Conservation (phyloP, 2,888 invertebrate species). For the Agrilus biguttatus region DNA sequence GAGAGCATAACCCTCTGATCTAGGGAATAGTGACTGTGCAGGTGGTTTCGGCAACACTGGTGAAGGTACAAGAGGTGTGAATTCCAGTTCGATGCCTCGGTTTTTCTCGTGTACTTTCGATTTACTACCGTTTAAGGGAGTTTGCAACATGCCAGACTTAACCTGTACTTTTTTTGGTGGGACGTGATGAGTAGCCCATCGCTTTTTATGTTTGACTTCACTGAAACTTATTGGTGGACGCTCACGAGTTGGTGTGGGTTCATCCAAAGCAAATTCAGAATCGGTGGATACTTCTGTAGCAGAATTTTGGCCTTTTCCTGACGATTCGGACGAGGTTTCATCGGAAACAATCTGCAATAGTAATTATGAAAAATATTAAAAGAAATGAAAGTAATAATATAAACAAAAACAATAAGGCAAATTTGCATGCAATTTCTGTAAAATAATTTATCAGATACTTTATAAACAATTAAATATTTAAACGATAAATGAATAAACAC, state of each 20-base stretch:
- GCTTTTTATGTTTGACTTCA: slow-evolving; percentile 44
- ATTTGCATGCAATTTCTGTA: neutral
- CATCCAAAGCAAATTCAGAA: slow-evolving; percentile 81
- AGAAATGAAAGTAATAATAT: neutral
- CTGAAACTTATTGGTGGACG: slow-evolving; percentile 65
- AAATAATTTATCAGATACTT: too few species aligned
- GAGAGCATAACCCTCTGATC: slow-evolving; percentile 59
- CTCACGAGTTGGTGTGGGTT: slow-evolving; percentile 51
- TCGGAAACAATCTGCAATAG: slow-evolving; percentile 47
- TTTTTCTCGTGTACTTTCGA: slow-evolving; percentile 5
- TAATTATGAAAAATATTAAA: slow-evolving; percentile 6
- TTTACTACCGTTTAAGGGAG: slow-evolving; percentile 27
- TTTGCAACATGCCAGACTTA: slow-evolving; percentile 33
- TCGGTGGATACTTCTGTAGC: slow-evolving; percentile 87
- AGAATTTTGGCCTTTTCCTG: slow-evolving; percentile 64
- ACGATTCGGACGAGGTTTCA: slow-evolving; percentile 46
- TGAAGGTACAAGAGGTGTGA: slow-evolving; percentile 27
- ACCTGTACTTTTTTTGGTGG: slow-evolving; percentile 47
- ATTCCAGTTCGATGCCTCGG: slow-evolving; percentile 28
- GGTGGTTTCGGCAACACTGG: slow-evolving; percentile 20
- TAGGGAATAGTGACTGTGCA: slow-evolving; percentile 19
- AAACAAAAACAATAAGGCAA: slow-evolving; percentile 4
- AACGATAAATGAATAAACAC: too few species aligned
- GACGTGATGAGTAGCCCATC: slow-evolving; percentile 27
- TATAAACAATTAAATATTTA: too few species aligned